Evolutionary conservation across 92 coral and sea anemone genomes (phyloP).

Genomic region (Ricordea florida): DNA sequence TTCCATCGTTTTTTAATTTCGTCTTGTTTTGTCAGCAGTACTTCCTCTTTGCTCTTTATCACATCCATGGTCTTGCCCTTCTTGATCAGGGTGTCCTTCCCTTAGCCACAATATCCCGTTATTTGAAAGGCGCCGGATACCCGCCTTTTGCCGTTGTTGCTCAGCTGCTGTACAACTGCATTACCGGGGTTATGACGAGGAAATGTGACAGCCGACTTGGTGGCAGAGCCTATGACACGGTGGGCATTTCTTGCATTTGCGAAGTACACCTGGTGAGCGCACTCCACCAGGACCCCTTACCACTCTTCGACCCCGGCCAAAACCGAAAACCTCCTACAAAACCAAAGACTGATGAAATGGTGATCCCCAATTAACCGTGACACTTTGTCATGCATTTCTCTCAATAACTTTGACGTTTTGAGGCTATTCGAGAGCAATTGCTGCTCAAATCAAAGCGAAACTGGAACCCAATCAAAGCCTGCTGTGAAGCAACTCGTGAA

Average conservation of each 20-base stretch:
- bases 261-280: neutral
- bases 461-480: no score
- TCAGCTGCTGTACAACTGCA: conserved; percentile 7
- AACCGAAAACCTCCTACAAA: no score
- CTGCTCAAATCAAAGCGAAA: no score
- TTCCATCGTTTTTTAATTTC: neutral
- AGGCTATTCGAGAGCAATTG: no score
- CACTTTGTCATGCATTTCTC: no score
- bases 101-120: conserved; percentile 11
- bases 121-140: neutral
- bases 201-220: neutral
- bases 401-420: no score
- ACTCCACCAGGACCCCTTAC: conserved; percentile 11
- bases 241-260: conserved; percentile 9
- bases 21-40: no score
- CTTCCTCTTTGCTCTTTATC: no score
- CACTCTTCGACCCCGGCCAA: conserved; percentile 11
- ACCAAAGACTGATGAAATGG: no score
- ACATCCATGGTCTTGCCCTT: no score
- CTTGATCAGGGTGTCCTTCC: conserved; percentile 29
- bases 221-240: conserved; percentile 15
- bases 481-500: no score
- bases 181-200: neutral
- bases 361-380: no score
- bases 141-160: conserved; percentile 17